Evolutionary conservation across 2,888 invertebrate species (phyloP), one percentile per base, ranked within the genome.

Genomic region (Diarsia rubi): DNA sequence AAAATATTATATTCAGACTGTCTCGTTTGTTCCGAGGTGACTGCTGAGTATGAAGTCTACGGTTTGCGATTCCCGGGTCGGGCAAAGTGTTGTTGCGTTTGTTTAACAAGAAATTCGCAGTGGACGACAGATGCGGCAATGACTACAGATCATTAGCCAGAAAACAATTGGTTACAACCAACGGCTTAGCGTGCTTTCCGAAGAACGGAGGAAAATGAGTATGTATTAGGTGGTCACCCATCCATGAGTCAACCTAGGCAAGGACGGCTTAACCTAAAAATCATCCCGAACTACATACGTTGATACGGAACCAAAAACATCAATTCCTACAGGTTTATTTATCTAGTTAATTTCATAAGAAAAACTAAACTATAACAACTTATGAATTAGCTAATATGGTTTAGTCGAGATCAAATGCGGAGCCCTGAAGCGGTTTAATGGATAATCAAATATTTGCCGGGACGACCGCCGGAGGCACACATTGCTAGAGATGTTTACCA

Each of bases 371-470:
- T 79, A 86, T 57, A 85, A 76, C 74, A 84, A 70, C 37, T 69
- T 75, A 73, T 69, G 68, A 85, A 79, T 85, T 85, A 87, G 81
- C 73, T 89, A 86, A 89, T 89, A 87, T 82, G 83, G 88, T 89
- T 88, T 85, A 83, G 83, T 78, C 75, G 76, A 87, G 84, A 86
- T 83, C 82, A 75, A 81, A 85, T 81, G 81, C 80, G 84, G 81
- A 72, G 69, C 67, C 71, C 85, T 63, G 81, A 72, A 31, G 82
- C 79, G 83, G 69, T 79, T 49, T 79, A 82, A 85, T 27, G 37
- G 21, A 60, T 89, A 89, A 89, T 89, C 89, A 89, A 90, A 90
- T 90, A 89, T 90, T 89, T 88, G 88, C 76, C 74, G 83, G 86
- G 79, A 78, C 81, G 76, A 85, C 82, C 73, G 87, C 90, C 86